A percentile compares a stretch with the other conserved stretches of the same genome.
These are phyloP conservation scores for Meandrina meandrites DNA, from an alignment of 92 coral and sea anemone genomes.

Conservation along the genomic window DNA sequence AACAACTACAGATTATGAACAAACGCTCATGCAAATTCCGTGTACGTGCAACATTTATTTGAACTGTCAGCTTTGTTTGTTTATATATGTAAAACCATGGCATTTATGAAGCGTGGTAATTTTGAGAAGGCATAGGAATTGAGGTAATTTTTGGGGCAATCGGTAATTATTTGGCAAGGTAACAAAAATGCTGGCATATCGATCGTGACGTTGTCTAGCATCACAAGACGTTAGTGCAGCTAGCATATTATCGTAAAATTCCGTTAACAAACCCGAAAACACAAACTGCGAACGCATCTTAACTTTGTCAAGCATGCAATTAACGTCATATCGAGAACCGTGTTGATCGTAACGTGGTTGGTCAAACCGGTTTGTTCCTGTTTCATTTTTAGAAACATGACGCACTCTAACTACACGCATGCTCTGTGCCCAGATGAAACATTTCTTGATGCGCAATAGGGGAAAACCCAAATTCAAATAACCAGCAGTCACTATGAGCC, in stretches of 20 bases:
- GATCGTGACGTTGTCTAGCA: neutral
- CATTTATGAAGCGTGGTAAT: too few relatives aligned
- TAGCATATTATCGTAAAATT: neutral
- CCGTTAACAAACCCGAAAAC: neutral
- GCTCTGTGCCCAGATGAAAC: neutral
- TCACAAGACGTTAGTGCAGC: too few relatives aligned
- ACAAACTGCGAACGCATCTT: neutral
- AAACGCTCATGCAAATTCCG: neutral
- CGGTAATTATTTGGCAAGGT: neutral
- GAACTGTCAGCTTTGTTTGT: neutral
- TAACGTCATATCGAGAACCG: neutral
- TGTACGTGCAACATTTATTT: neutral
- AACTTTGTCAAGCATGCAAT: neutral
- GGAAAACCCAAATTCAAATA: neutral
- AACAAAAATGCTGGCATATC: neutral
- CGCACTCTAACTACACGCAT: neutral
- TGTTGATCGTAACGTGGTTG: neutral
- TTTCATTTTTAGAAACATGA: neutral
- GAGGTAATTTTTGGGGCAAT: neutral
- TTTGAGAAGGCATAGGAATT: too few relatives aligned
- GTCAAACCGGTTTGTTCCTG: slow-evolving; percentile 9
- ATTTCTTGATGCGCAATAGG: slow-evolving; percentile 10
- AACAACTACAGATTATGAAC: neutral
- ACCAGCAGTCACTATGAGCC: neutral
- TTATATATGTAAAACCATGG: too few relatives aligned